Evolutionary conservation across 1,140 invertebrate species (phyloP).

Genomic region (Conus betulinus): DNA sequence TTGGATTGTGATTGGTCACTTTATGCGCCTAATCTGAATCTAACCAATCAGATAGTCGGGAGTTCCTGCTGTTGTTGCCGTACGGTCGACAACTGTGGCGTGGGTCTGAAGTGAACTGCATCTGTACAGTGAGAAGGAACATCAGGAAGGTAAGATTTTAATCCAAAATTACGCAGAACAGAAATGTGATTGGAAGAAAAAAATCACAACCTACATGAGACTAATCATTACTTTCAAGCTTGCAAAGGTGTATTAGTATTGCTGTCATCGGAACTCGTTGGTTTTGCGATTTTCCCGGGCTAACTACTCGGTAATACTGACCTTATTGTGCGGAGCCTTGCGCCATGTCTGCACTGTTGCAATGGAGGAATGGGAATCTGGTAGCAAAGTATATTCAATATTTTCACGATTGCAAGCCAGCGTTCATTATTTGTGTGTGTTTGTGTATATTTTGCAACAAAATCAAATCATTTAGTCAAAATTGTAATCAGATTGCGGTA

Average conservation of each 20-base stretch:
- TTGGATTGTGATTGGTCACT: conserved; percentile 56
- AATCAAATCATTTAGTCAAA: background rate
- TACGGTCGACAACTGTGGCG: conserved; percentile 53
- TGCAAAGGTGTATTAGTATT: conserved; percentile 37
- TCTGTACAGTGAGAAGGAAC: background rate
- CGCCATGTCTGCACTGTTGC: conserved; percentile 32
- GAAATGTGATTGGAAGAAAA: conserved; percentile 14
- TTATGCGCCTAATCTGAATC: conserved; percentile 50
- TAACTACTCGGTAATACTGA: background rate
- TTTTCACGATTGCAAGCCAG: background rate
- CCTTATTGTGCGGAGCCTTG: conserved; percentile 4
- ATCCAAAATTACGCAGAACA: background rate
- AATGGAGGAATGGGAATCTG: conserved; percentile 35
- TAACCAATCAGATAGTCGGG: conserved; percentile 56
- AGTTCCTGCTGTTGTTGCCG: conserved; percentile 31
- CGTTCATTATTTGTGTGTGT: background rate
- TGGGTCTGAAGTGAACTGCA: conserved; percentile 44
- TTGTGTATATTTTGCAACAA: background rate
- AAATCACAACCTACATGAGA: conserved; percentile 49
- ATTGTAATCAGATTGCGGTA: background rate
- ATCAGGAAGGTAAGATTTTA: conserved; percentile 29
- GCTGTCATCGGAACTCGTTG: background rate
- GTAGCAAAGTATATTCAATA: background rate
- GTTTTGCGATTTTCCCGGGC: background rate
- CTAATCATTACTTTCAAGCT: conserved; percentile 37